phyloP scores from a whole-genome alignment of 2,888 invertebrate genomes.

The Phyto melanocephala region DNA sequence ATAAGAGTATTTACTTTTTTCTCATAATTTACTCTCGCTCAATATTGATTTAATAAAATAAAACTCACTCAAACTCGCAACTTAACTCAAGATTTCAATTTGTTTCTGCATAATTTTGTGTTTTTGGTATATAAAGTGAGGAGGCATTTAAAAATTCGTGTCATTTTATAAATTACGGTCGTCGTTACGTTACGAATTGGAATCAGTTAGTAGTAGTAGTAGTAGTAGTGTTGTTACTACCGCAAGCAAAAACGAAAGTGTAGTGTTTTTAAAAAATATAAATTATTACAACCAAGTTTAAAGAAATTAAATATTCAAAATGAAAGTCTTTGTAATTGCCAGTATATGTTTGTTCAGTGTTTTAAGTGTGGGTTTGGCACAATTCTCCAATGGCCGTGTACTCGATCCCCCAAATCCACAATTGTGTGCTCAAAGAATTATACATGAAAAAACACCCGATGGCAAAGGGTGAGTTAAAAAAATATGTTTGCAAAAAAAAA shows the following conservation, averaged over 20 bases:
- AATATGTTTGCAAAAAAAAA: not conserved
- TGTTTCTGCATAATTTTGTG: conserved; percentile 21
- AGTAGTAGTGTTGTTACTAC: conserved; percentile 8
- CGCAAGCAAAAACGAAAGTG: conserved; percentile 70
- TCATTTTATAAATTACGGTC: conserved; percentile 74
- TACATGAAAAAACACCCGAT: conserved; percentile 86
- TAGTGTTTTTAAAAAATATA: conserved; percentile 34
- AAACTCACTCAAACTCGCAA: conserved; percentile 52
- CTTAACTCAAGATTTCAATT: conserved; percentile 54
- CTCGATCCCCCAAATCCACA: conserved; percentile 88
- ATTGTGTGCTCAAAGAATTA: conserved; percentile 86
- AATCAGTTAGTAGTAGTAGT: not conserved
- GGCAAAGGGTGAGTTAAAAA: conserved; percentile 81
- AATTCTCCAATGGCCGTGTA: conserved; percentile 88
- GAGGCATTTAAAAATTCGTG: conserved; percentile 73
- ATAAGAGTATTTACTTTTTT: conserved; percentile 5
- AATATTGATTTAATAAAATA: not conserved
- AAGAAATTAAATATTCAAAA: conserved; percentile 65
- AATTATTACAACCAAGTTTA: conserved; percentile 21
- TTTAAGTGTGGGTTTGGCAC: conserved; percentile 80
- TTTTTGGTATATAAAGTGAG: conserved; percentile 75
- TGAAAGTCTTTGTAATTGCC: conserved; percentile 78
- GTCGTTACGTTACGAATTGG: conserved; percentile 68
- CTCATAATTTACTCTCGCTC: not conserved
- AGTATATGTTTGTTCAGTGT: conserved; percentile 78